Evolutionary conservation across 2,888 invertebrate species (phyloP).

Genomic region (Eledona agricola): DNA sequence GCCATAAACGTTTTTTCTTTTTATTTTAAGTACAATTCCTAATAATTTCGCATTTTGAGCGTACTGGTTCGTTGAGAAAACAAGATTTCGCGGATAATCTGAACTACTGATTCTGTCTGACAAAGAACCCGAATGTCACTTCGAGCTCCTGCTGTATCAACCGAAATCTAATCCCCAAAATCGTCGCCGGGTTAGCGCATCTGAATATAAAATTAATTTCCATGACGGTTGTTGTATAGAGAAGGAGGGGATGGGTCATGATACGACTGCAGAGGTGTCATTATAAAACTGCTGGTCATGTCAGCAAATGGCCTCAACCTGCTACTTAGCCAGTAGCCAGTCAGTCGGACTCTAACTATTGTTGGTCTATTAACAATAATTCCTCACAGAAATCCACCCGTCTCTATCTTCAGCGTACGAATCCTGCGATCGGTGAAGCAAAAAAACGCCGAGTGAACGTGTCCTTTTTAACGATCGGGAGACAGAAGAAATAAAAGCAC

Average conservation of each 20-base stretch:
- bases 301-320: conserved; percentile 63
- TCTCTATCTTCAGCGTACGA: conserved; percentile 44
- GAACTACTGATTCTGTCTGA: too few species aligned
- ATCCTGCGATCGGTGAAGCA: conserved; percentile 19
- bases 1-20: too few species aligned
- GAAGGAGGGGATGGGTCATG: conserved; percentile 56
- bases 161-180: conserved; percentile 13
- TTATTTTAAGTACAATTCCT: too few species aligned
- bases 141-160: too few species aligned
- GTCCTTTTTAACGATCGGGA: conserved; percentile 36
- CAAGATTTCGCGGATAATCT: too few species aligned
- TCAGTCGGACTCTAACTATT: conserved; percentile 58
- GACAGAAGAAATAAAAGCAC: conserved; percentile 33
- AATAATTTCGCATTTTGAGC: too few species aligned
- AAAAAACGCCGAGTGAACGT: conserved; percentile 6
- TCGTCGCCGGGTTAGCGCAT: conserved; percentile 9
- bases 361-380: conserved; percentile 53
- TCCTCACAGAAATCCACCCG: conserved; percentile 47
- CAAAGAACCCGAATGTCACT: too few species aligned
- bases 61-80: too few species aligned
- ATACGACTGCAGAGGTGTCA: conserved; percentile 60
- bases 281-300: conserved; percentile 62
- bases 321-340: conserved; percentile 63
- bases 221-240: conserved; percentile 57
- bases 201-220: conserved; percentile 60